Conservation (phyloP, 2,888 invertebrate genomes). For the Blastobasis adustella region DNA sequence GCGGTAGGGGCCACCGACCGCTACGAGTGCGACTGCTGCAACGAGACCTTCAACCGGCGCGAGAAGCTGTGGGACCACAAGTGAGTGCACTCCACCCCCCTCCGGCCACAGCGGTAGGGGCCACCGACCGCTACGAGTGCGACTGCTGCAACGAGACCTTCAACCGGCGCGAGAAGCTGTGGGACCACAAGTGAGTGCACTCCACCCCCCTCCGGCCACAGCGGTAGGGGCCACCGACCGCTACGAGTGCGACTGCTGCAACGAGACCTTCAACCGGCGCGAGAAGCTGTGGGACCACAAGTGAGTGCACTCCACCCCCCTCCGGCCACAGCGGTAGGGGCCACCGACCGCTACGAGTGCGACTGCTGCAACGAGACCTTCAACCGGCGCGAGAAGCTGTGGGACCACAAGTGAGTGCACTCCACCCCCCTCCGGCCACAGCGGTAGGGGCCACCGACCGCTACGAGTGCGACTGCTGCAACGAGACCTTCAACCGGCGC, state of each 20-base stretch:
- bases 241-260: slow-evolving; percentile 68
- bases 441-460: slow-evolving; percentile 23
- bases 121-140: slow-evolving; percentile 59
- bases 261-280: slow-evolving; percentile 51
- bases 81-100: not conserved
- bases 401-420: slow-evolving; percentile 54
- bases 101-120: slow-evolving; percentile 46
- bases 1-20: slow-evolving; percentile 23
- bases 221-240: slow-evolving; percentile 23
- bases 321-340: slow-evolving; percentile 44
- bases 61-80: slow-evolving; percentile 41
- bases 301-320: slow-evolving; percentile 7
- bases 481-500: slow-evolving; percentile 51
- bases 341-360: slow-evolving; percentile 59
- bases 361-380: slow-evolving; percentile 63
- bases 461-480: slow-evolving; percentile 68
- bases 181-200: slow-evolving; percentile 54
- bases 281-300: slow-evolving; percentile 41
- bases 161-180: slow-evolving; percentile 56
- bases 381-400: slow-evolving; percentile 56
- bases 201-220: too few species aligned
- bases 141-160: slow-evolving; percentile 63
- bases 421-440: too few species aligned
- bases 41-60: slow-evolving; percentile 51
- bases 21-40: slow-evolving; percentile 68